Percentiles rank a stretch among this genome's conserved stretches.
These are phyloP conservation scores for Seriola dumerili DNA, from an alignment of 2,113 vertebrate genomes.

Conservation along the genomic window DNA sequence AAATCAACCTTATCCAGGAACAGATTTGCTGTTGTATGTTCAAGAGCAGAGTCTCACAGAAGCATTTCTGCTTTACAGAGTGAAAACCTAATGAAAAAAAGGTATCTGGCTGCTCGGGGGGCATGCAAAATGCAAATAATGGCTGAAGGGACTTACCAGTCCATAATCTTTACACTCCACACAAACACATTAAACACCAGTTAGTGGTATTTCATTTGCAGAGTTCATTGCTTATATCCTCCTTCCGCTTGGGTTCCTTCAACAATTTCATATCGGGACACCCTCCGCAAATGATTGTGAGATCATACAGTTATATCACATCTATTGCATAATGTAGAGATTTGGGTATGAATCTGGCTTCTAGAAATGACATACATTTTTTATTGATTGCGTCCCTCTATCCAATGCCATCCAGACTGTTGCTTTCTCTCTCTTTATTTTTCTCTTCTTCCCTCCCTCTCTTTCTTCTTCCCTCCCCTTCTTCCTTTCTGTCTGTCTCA, in stretches of 20 bases:
- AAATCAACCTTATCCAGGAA: not conserved
- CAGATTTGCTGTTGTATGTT: not conserved
- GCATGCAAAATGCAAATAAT: not conserved
- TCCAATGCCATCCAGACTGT: not conserved
- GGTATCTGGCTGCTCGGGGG: not conserved
- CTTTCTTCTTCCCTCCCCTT: not conserved
- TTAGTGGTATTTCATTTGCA: slow-evolving; percentile 13
- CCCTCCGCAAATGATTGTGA: not conserved
- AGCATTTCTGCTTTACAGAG: not conserved
- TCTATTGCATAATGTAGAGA: slow-evolving; percentile 21
- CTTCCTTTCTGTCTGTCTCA: not conserved
- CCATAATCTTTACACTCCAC: not conserved
- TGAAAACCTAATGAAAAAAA: not conserved
- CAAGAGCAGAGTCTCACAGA: not conserved
- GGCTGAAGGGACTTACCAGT: not conserved
- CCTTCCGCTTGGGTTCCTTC: not conserved
- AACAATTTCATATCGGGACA: not conserved
- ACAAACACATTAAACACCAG: not conserved
- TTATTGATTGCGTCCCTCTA: slow-evolving; percentile 8
- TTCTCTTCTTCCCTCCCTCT: not conserved
- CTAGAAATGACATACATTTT: slow-evolving; percentile 6
- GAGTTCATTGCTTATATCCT: slow-evolving; percentile 3
- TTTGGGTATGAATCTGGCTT: slow-evolving; percentile 1
- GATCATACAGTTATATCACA: slow-evolving; percentile 16
- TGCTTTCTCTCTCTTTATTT: not conserved